Evolutionary conservation across 2,888 invertebrate genomes (phyloP).

Genomic region (Colostygia pectinataria): DNA sequence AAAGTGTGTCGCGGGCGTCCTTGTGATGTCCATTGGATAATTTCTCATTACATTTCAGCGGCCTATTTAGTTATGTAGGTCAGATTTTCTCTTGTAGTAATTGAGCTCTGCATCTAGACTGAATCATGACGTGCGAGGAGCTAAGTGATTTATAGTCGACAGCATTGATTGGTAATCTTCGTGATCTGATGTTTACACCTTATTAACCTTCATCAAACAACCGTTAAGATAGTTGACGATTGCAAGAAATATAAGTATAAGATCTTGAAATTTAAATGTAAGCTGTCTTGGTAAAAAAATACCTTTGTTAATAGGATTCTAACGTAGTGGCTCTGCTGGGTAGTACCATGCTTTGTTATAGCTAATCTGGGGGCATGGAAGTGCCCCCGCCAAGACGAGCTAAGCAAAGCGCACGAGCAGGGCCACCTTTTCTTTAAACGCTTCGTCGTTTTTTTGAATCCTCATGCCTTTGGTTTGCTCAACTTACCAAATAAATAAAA

Average conservation of each 20-base stretch:
- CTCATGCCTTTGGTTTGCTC: no score
- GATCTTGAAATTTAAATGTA: no score
- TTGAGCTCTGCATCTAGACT: constrained; percentile 33
- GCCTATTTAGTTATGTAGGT: constrained; percentile 32
- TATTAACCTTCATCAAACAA: constrained; percentile 26
- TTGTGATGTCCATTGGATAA: constrained; percentile 28
- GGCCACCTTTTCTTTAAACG: no score
- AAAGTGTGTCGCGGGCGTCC: constrained; percentile 44
- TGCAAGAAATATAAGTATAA: constrained; percentile 5
- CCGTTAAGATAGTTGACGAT: constrained; percentile 23
- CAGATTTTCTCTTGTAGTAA: constrained; percentile 28
- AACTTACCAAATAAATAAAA: no score
- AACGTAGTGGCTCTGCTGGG: no score
- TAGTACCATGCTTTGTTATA: no score
- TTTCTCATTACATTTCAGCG: constrained; percentile 33
- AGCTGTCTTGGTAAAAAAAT: no score
- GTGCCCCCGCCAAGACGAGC: no score
- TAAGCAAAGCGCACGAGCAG: no score
- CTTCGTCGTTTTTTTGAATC: no score
- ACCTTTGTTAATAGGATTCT: no score
- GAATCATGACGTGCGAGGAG: constrained; percentile 1
- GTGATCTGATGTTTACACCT: constrained; percentile 25
- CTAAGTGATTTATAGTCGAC: constrained; percentile 34
- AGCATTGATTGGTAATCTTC: constrained; percentile 33
- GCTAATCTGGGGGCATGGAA: no score